Base-by-base conservation (phyloP, 2,797 vertebrate genomes). In the Acanthurus tractus region DNA sequence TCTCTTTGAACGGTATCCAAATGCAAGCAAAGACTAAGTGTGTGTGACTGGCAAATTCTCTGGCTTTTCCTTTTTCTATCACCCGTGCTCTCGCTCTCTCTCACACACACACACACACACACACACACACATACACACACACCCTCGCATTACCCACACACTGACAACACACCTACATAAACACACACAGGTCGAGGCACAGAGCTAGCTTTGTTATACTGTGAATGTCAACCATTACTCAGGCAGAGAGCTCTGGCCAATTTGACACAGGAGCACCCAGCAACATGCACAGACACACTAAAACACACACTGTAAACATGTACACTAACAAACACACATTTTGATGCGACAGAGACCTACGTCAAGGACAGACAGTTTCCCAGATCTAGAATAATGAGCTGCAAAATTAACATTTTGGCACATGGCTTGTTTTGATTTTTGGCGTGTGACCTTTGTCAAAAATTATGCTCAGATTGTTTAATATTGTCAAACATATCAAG, bases 141-240 rank as follows among this genome's bases (percentile, higher is more conserved):
- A 46, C 70, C 15, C 42, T 44, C 34, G 67, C 29, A 69, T n/a
- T 53, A 56, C 36, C 63, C 55, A 69, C 63, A 74, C 74, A 74
- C 59, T 52, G 13, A 25, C 45, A 36, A 70, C 57, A 73, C 76
- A 65, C 63, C 14, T 20, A 62, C 68, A 65, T 63, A 67, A 54
- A 55, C 63, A 67, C 67, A 68, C 63, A 72, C 50, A 65, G 86
- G 92, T 93, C 57, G 42, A 77, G 75, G 85, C 88, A 89, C 89
- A 93, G 85, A 88, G 86, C 79, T 78, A 83, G 87, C 90, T 89
- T 93, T 92, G 90, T 92, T 34, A 34, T 91, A 44, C 25, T 42
- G 66, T 92, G 84, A 93, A 93, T 91, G 89, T 93, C 90, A 92
- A 79, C 82, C 76, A 78, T 86, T 86, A 88, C 89, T 88, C 83